Evolutionary conservation across 2,888 invertebrate species (phyloP).

Genomic region (Microplitis deprimator): DNA sequence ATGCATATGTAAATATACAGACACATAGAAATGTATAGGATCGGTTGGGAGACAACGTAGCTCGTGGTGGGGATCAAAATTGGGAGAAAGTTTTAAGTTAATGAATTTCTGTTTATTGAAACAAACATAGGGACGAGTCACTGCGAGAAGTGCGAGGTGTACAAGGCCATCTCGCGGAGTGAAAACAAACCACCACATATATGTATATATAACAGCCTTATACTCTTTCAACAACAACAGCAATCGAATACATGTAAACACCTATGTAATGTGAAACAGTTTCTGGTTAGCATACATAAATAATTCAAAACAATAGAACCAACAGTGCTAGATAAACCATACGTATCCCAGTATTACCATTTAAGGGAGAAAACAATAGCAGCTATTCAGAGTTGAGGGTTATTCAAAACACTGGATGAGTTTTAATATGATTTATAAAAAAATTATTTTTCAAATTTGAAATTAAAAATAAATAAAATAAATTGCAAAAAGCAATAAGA

Average conservation of each 20-base stretch:
- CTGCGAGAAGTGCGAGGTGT: neutral
- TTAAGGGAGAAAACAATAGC: constrained; percentile 2
- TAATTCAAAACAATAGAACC: constrained; percentile 36
- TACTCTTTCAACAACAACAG: constrained; percentile 2
- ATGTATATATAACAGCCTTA: neutral
- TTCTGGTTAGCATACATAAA: constrained; percentile 36
- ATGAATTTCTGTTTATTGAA: no score
- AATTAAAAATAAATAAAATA: neutral
- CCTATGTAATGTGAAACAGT: constrained; percentile 26
- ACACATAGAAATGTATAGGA: no score
- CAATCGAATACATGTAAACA: constrained; percentile 9
- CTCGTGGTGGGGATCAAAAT: no score
- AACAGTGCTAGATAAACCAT: constrained; percentile 29
- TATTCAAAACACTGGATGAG: neutral
- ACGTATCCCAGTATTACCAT: constrained; percentile 20
- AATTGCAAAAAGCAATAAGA: neutral
- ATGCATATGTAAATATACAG: no score
- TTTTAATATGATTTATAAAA: neutral
- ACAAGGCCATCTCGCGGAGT: neutral
- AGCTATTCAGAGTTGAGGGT: neutral
- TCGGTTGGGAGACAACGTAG: no score
- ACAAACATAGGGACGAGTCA: neutral
- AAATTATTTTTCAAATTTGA: constrained; percentile 11
- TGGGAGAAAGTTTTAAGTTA: no score
- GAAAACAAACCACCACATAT: no score